A percentile compares a stretch with the other conserved stretches of the same genome.
These are phyloP conservation scores for Drosophila santomea DNA, from an alignment of 1,140 invertebrate species.

Conservation along the genomic window DNA sequence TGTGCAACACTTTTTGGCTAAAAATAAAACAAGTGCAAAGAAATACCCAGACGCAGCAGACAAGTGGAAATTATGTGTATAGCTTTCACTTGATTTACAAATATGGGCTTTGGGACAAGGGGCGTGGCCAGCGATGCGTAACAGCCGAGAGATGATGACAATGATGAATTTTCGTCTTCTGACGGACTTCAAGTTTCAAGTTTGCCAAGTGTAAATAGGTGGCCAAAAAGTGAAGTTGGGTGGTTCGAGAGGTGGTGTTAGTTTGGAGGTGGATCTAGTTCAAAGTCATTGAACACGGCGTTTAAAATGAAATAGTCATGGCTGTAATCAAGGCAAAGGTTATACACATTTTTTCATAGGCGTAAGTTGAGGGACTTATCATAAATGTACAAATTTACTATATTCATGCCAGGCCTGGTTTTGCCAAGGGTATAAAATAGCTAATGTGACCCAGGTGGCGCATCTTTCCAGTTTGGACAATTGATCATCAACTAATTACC, in stretches of 20 bases:
- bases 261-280: slow-evolving; percentile 16
- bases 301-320: not conserved
- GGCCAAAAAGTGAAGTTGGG: slow-evolving; percentile 22
- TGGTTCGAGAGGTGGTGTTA: slow-evolving; percentile 19
- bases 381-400: not conserved
- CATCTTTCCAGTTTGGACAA: not conserved
- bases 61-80: slow-evolving; percentile 67
- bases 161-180: slow-evolving; percentile 38
- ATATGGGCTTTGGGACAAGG: slow-evolving; percentile 52
- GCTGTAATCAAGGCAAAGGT: not conserved
- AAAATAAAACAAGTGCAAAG: slow-evolving; percentile 60
- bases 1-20: slow-evolving; percentile 61
- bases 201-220: slow-evolving; percentile 36
- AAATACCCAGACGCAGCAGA: slow-evolving; percentile 9
- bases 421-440: too few species aligned
- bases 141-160: slow-evolving; percentile 52
- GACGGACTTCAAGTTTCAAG: slow-evolving; percentile 22
- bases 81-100: slow-evolving; percentile 76
- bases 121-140: slow-evolving; percentile 66
- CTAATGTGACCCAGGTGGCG: too few species aligned
- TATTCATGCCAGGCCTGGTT: not conserved
- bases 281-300: slow-evolving; percentile 17
- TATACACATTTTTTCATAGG: too few species aligned
- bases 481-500: slow-evolving; percentile 22
- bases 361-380: not conserved